Evolutionary conservation across 2,113 vertebrate genomes (phyloP), one percentile per base, ranked within the genome.

Genomic region (Euleptes europaea): DNA sequence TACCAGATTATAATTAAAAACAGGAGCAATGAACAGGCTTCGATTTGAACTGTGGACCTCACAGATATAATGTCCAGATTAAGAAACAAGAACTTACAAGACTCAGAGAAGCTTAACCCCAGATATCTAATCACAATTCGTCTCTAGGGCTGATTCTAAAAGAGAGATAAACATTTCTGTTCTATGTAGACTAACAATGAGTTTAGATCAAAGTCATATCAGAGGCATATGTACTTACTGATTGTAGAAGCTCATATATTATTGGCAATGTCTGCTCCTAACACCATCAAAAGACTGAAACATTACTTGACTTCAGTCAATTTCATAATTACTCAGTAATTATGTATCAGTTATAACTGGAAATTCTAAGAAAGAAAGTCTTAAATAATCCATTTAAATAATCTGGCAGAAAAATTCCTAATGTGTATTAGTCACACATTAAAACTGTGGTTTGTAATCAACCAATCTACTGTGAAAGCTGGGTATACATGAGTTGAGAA

Each of bases 1-100:
- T 89, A 90, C 92, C 87, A 92, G 90, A 92, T 90, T 90, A 91
- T 91, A 91, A 90, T 91, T 95, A 88, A 87, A 93, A 90, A 80
- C 93, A 89, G 91, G 88, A 88, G 87, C 33, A 87, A 84, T 51
- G 74, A 88, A 88, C 86, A 85, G 83, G 84, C 85, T 90, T 91
- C 94, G 88, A 93, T 88, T 88, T 84, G 92, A 92, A 93, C 86
- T 86, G 87, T 65, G 78, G 88, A 93, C 85, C 84, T 83, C 83
- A 78, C 85, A 91, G 76, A 73, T 84, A 88, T 89, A 86, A 91
- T 87, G 88, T 86, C 86, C 83, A 88, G 92, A 91, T 90, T 90
- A 83, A 88, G 86, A 88, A 87, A 92, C 75, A 91, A 90, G 84
- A 91, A 69, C 93, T 94, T 92, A 95, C n/a, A 94, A 94, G 91